These are phyloP conservation scores for Erethizon dorsatum DNA, from an alignment of 2,797 vertebrate genomes.

Conservation along the genomic window DNA sequence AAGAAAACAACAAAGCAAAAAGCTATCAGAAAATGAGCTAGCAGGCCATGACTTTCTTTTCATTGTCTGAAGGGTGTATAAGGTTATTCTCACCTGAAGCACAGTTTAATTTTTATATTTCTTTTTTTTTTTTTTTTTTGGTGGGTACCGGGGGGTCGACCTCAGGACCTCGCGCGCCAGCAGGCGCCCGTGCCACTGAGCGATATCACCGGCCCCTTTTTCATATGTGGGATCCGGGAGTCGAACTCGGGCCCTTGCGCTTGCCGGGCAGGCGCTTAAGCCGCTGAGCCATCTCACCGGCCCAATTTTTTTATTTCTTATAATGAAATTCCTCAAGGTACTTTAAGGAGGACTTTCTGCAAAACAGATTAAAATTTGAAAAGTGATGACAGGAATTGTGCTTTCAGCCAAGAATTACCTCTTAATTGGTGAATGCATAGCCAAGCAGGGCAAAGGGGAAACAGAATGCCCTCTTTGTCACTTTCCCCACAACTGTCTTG, in stretches of 20 bases:
- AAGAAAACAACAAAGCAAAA: neutral
- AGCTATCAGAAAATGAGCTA: neutral
- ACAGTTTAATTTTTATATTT: neutral
- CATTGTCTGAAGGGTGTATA: neutral
- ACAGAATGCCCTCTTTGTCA: neutral
- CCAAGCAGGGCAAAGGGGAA: neutral
- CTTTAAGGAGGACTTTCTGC: slow-evolving; percentile 13
- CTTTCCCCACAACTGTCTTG: neutral
- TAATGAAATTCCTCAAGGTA: neutral
- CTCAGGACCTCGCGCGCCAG: too few species aligned
- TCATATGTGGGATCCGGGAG: too few species aligned
- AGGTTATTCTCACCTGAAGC: neutral
- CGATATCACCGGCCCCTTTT: too few species aligned
- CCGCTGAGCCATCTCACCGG: too few species aligned
- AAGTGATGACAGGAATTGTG: too few species aligned
- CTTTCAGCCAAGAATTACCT: neutral
- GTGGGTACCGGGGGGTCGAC: too few species aligned
- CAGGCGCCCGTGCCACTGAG: too few species aligned
- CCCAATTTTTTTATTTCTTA: neutral
- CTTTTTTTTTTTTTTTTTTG: neutral
- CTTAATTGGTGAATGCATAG: neutral
- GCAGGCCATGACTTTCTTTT: neutral
- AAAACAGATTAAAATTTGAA: slow-evolving; percentile 63
- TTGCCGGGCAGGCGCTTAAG: too few species aligned
- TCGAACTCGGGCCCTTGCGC: too few species aligned